These are phyloP conservation scores for Rhabdophis nuchalis DNA, from an alignment of 2,797 vertebrate genomes.

Conservation along the genomic window DNA sequence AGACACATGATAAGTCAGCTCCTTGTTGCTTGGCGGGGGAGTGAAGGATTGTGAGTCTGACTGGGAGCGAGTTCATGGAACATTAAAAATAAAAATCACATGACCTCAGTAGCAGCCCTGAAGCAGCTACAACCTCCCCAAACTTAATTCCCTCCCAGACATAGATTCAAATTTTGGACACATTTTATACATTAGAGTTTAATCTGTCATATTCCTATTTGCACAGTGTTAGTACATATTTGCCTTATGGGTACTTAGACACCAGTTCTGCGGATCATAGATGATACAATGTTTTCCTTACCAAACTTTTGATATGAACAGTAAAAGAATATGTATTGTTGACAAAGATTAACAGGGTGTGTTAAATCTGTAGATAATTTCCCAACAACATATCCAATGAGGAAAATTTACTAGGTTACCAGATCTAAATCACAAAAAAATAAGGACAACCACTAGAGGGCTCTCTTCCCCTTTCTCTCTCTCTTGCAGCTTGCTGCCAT, in stretches of 20 bases:
- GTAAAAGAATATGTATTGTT: not conserved
- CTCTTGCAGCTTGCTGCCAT: not conserved
- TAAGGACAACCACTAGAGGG: not conserved
- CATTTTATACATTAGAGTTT: not conserved
- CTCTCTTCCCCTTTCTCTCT: not conserved
- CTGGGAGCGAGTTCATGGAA: not conserved
- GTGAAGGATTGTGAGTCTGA: not conserved
- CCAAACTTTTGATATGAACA: too few relatives aligned
- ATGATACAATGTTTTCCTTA: not conserved
- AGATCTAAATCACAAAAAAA: not conserved
- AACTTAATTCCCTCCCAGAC: not conserved
- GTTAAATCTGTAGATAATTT: not conserved
- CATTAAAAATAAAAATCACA: not conserved
- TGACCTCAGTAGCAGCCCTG: not conserved
- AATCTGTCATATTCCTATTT: not conserved
- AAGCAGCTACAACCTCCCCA: not conserved
- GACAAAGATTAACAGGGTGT: not conserved
- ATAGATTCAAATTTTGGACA: not conserved
- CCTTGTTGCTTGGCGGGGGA: not conserved
- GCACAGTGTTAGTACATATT: not conserved
- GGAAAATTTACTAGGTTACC: not conserved
- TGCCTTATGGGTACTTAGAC: not conserved
- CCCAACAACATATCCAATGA: not conserved
- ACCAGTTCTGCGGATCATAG: not conserved
- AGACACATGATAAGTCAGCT: not conserved